Base-by-base conservation (phyloP, 1,140 invertebrate genomes). In the Cydia pomonella region DNA sequence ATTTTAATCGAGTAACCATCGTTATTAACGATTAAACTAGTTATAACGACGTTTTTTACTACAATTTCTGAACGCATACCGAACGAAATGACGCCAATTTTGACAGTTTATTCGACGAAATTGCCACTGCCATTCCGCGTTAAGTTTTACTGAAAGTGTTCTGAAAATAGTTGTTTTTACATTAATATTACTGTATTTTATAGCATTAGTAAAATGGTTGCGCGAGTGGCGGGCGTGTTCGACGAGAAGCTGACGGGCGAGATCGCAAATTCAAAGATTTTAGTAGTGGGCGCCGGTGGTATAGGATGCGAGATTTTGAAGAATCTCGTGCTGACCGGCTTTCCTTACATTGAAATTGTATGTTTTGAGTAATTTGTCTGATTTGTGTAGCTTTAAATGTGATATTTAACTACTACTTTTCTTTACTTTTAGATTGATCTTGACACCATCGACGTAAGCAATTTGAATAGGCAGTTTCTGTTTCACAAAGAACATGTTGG, bases 361-460 rank as follows among this genome's bases (percentile, higher is more conserved):
- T 95, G 97, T 94, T 13, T 33, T 73, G 50, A 44, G 44, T 69
- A 44, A 64, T 16, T 71, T 6, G 38, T 13, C 12, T 73, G 59
- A 53, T 25, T 73, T 27, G 29, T 72, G 72, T 77, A 73, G 5
- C 1, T 72, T 69, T 59, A 44, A 41, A 72, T 72, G 27, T 73
- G 63, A 21, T 23, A 59, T 10, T 59, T 59, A 59, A 21, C 7
- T 18, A 23, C 53, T 59, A 12, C 3, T 59, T 23, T 59, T 80
- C 84, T 76, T 82, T 86, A 84, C 77, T 95, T 95, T 80, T 92
- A 99, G 98, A 99, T 99, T 93, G 99, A 99, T 95, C 95, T 99
- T 85, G 99, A 99, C 89, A 99, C 98, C 3, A 99, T 99, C 87
- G 99, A 99, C 94, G 97, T 99, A n/a, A 99, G 98, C 91, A 99